Evolutionary conservation across 2,113 vertebrate genomes (phyloP).

Genomic region (Tetrao urogallus): DNA sequence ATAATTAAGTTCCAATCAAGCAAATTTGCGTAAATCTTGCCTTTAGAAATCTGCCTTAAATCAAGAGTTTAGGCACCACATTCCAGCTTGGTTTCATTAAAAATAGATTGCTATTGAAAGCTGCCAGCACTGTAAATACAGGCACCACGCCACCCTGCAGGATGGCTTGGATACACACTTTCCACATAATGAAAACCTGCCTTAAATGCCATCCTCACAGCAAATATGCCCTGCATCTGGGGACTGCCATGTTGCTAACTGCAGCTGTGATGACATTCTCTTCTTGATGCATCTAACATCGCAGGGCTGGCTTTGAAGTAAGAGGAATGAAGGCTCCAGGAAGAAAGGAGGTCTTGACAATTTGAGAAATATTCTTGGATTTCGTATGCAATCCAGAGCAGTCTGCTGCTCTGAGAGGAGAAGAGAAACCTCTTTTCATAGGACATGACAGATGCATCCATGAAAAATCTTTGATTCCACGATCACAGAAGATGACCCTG

Average conservation of each 20-base stretch:
- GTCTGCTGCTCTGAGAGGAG: not conserved
- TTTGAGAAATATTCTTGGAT: not conserved
- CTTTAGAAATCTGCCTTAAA: slow-evolving; percentile 67
- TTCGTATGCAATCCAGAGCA: not conserved
- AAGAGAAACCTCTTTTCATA: not conserved
- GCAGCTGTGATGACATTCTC: not conserved
- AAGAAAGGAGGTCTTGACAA: not conserved
- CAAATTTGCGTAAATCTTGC: slow-evolving; percentile 62
- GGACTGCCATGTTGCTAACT: not conserved
- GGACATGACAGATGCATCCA: not conserved
- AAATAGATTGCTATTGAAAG: slow-evolving; percentile 61
- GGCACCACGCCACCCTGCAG: slow-evolving; percentile 60
- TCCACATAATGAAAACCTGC: slow-evolving; percentile 52
- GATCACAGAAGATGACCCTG: not conserved
- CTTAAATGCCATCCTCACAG: not conserved
- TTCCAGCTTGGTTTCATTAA: slow-evolving; percentile 68
- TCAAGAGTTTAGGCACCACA: slow-evolving; percentile 51
- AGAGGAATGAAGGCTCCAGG: not conserved
- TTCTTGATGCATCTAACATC: not conserved
- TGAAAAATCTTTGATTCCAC: not conserved
- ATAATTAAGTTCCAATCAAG: slow-evolving; percentile 72
- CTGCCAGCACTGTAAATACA: slow-evolving; percentile 59
- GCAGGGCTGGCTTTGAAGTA: not conserved
- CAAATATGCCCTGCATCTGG: not conserved
- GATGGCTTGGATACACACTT: not conserved